These are phyloP conservation scores for Pollenia angustigena DNA, from an alignment of 2,888 invertebrate genomes.

Conservation along the genomic window DNA sequence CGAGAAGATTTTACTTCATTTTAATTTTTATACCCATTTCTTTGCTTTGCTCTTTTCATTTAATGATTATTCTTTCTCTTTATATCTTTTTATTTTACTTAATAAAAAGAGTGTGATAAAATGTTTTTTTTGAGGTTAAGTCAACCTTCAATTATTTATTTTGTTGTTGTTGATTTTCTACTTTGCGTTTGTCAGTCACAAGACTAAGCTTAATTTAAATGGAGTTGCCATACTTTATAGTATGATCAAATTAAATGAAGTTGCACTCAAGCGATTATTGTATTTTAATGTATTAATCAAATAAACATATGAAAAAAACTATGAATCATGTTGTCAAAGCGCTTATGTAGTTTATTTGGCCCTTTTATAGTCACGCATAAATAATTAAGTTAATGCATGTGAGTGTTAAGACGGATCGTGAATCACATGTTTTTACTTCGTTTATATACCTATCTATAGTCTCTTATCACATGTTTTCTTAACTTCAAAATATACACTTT, in stretches of 20 bases:
- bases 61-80: neutral
- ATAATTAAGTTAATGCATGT: conserved; percentile 28
- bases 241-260: neutral
- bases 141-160: conserved; percentile 68
- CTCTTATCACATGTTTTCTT: conserved; percentile 70
- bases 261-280: neutral
- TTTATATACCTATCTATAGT: conserved; percentile 68
- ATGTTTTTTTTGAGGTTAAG: conserved; percentile 69
- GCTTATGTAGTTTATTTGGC: too few relatives aligned
- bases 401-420: conserved; percentile 36
- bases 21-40: neutral
- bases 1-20: neutral
- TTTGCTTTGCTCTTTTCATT: neutral
- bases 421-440: conserved; percentile 78
- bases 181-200: conserved; percentile 73
- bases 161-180: conserved; percentile 60
- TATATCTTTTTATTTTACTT: neutral
- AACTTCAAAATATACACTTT: conserved; percentile 35
- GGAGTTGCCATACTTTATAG: conserved; percentile 65
- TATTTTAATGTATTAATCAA: too few relatives aligned
- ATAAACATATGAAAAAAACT: too few relatives aligned
- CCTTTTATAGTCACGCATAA: neutral
- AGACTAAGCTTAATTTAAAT: conserved; percentile 67
- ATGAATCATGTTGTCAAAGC: too few relatives aligned
- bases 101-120: conserved; percentile 7